Evolutionary conservation across 2,113 vertebrate genomes (phyloP), one percentile per base, ranked within the genome.

Genomic region (Crotophaga sulcirostris): DNA sequence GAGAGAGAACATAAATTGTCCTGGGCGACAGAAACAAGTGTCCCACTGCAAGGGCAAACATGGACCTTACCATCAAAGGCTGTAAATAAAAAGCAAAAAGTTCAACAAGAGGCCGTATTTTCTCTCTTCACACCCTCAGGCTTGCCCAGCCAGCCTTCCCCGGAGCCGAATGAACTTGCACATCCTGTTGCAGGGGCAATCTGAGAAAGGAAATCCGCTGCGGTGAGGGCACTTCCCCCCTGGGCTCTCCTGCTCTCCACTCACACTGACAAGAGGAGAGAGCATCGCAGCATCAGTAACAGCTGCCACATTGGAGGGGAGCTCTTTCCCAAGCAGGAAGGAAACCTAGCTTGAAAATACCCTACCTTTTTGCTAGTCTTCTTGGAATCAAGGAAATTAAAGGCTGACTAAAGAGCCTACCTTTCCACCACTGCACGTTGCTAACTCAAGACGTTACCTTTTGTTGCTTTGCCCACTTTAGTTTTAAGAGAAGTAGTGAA

Each of bases 271-370:
- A 6, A 64, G 47, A 68, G 36, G 6, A 47, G 42, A 77, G 58
- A 47, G n/a, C n/a, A 81, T 5, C 0, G 0, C 62, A 26, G 67
- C 17, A 25, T 2, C 0, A 0, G 5, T 1, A 31, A 28, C 24
- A 79, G 44, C 29, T 2, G 0, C 34, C 51, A 49, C 1, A 0
- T 25, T 10, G 1, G 51, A 38, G 3, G 60, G 70, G 52, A 96
- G 29, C 74, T 59, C 69, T 2, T 42, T 45, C 84, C 62, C 45
- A 40, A 45, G 63, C 18, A 62, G 82, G 75, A 85, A 93, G 58
- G 66, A 97, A 93, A 83, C 0, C 5, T 8, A 34, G 66, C 75
- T 59, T 45, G 60, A 80, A 74, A 89, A 88, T 51, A 74, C 52
- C n/a, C 34, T 33, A 10, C 8, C 23, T 59, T 56, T 81, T 36